Base-by-base conservation (phyloP, 2,113 vertebrate genomes). In the Hepsetus odoe region DNA sequence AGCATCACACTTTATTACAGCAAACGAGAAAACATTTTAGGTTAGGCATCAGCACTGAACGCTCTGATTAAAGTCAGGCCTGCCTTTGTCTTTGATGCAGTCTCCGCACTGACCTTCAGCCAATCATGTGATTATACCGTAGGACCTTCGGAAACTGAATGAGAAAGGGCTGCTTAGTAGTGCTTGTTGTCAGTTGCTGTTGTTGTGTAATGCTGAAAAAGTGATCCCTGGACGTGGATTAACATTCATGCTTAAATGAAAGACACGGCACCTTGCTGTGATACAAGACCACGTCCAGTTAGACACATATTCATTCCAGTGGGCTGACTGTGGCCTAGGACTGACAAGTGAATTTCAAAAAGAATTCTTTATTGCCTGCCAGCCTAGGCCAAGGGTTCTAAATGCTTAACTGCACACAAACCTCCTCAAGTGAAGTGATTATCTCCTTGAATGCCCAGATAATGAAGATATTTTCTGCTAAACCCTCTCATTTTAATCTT, bases 1-100 rank as follows among this genome's bases (percentile, higher is more conserved):
- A 40, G 62, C 62, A 71, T 53, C 70, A 64, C 69, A 70, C 79
- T 76, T 64, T 71, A 76, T 76, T 81, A 81, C 30, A 75, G 66
- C 56, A 64, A 76, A 61, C 40, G 56, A 55, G 53, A 75, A 76
- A 80, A 58, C 35, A 68, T 73, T 58, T 30, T 66, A 33, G 66
- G 38, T 42, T 71, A 59, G 26, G 62, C 44, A 66, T 55, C 58
- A 77, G 64, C 40, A 66, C 28, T 42, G 64, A 56, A 68, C 4
- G 77, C 42, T 65, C 65, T 18, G 61, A 38, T 22, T 38, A 65
- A 20, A 9, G 4, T 4, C 7, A 38, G 11, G 32, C 3, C 32
- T 33, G 30, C 10, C 30, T n/a, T 64, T 35, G 16, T 61, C 26
- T 61, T 61, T 61, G 59, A 62, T 62, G 18, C 30, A 20, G 61